Conservation (phyloP, 2,113 vertebrate species). For the Verasper variegatus region DNA sequence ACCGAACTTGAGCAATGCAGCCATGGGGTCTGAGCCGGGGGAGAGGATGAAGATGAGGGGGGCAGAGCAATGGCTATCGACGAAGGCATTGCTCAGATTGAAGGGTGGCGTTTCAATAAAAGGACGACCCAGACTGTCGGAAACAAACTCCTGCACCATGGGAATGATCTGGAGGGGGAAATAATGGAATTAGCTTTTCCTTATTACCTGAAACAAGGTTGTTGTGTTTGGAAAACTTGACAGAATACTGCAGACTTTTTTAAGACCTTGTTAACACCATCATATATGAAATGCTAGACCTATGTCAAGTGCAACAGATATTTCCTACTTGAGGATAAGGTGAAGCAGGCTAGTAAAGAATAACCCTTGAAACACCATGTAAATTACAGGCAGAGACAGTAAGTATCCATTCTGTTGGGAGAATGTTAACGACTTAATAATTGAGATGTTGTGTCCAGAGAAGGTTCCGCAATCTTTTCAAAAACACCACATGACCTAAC, state of each 20-base stretch:
- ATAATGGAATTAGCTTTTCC: neutral
- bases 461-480: neutral
- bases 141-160: slow-evolving; percentile 89
- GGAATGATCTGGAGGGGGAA: slow-evolving; percentile 83
- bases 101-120: slow-evolving; percentile 92
- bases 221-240: neutral
- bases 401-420: no score
- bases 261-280: no score
- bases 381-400: no score
- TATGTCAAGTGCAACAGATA: no score
- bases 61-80: slow-evolving; percentile 88
- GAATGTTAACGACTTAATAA: neutral
- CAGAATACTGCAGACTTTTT: no score
- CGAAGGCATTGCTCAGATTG: slow-evolving; percentile 87
- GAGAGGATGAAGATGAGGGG: slow-evolving; percentile 89
- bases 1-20: slow-evolving; percentile 88
- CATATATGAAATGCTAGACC: no score
- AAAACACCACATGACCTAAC: slow-evolving; percentile 52
- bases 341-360: no score
- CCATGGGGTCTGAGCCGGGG: slow-evolving; percentile 88
- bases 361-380: no score
- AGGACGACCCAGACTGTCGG: slow-evolving; percentile 76
- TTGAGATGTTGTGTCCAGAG: neutral
- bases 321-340: no score
- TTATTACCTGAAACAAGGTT: neutral